Percentiles rank a stretch among this genome's conserved stretches.
Conservation (phyloP, 2,113 vertebrate species). For the Crotalus viridis region DNA sequence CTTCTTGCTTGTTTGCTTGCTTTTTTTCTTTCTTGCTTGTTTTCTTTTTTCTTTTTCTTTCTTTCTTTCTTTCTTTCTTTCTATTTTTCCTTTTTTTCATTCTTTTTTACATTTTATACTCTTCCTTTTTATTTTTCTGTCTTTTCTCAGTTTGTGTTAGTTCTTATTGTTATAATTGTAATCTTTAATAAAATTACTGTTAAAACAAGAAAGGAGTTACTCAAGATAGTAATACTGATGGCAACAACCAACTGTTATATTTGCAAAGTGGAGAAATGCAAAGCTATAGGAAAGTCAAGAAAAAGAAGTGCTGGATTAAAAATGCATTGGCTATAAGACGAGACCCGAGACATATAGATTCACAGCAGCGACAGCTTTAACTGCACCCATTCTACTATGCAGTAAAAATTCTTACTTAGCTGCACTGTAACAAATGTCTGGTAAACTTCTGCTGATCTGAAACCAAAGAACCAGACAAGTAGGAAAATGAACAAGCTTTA, state of each 20-base stretch:
- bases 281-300: not conserved
- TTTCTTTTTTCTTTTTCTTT: not conserved
- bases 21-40: not conserved
- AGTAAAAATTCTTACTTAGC: not conserved
- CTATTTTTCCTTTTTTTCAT: not conserved
- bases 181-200: not conserved
- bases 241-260: not conserved
- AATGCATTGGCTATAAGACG: not conserved
- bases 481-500: not conserved
- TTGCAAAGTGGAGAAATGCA: not conserved
- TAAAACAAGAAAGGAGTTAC: not conserved
- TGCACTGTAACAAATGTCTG: not conserved
- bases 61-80: not conserved
- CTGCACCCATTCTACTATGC: not conserved
- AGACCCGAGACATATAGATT: not conserved
- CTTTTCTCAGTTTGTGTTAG: not conserved
- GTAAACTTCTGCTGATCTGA: not conserved
- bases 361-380: not conserved
- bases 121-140: not conserved
- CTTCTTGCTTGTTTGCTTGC: too few relatives aligned
- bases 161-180: not conserved
- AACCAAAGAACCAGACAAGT: not conserved
- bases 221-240: not conserved
- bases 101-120: not conserved
- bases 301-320: not conserved